These are phyloP conservation scores for Rhagophthalmus giganteus DNA, from an alignment of 2,888 invertebrate genomes.

Conservation along the genomic window DNA sequence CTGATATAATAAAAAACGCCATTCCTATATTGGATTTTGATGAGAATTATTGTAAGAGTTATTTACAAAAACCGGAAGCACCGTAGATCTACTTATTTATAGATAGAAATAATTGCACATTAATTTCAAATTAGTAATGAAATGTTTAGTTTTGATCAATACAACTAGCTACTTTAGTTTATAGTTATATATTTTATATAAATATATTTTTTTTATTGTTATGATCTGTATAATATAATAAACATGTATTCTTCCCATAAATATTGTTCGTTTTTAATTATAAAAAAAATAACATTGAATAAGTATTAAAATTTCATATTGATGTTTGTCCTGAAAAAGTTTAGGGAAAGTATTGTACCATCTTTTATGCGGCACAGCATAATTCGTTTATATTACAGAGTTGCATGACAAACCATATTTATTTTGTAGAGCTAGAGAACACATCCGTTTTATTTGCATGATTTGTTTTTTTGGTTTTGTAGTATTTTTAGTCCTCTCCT, in stretches of 20 bases:
- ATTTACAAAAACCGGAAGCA: constrained; percentile 59
- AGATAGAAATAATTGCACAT: neutral
- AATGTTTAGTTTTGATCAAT: no score
- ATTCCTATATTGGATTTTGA: constrained; percentile 60
- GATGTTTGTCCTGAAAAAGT: no score
- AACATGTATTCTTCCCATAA: constrained; percentile 9
- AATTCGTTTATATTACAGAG: constrained; percentile 7
- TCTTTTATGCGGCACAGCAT: constrained; percentile 31
- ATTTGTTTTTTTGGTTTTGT: constrained; percentile 8
- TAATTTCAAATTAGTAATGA: no score
- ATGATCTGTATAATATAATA: no score
- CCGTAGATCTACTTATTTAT: neutral
- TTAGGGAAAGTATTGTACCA: constrained; percentile 31
- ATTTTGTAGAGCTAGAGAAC: constrained; percentile 7
- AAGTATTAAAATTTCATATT: no score
- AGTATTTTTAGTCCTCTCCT: neutral
- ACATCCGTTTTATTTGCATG: constrained; percentile 17
- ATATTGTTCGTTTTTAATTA: constrained; percentile 3
- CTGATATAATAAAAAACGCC: constrained; percentile 63
- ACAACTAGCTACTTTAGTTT: no score
- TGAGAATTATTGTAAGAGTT: constrained; percentile 59
- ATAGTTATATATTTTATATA: no score
- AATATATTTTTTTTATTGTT: no score
- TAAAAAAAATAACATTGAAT: no score
- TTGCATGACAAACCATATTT: constrained; percentile 24